phyloP scores from a whole-genome alignment of 2,888 invertebrate genomes.

The Conus canariensis region DNA sequence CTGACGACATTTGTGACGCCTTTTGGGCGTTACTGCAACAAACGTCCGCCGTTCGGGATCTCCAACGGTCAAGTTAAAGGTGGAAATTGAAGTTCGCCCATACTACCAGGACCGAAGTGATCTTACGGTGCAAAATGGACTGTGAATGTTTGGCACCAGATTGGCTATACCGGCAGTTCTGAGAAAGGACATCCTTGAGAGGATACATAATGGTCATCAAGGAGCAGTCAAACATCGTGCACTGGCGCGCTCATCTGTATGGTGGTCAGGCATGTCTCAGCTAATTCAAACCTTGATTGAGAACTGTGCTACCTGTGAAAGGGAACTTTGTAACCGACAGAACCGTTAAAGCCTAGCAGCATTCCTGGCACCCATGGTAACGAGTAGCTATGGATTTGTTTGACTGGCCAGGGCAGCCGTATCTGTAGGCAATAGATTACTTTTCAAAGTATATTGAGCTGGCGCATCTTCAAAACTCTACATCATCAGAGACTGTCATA shows the following conservation, averaged over 20 bases:
- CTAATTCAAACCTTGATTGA: conserved; percentile 48
- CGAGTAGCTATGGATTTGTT: conserved; percentile 51
- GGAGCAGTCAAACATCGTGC: conserved; percentile 54
- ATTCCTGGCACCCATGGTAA: conserved; percentile 56
- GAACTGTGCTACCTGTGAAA: conserved; percentile 51
- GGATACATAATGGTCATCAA: conserved; percentile 9
- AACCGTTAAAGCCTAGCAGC: conserved; percentile 50
- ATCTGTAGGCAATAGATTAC: conserved; percentile 57
- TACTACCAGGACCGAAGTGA: not conserved
- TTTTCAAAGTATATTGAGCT: conserved; percentile 55
- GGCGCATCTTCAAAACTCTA: conserved; percentile 41
- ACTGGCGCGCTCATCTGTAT: conserved; percentile 53
- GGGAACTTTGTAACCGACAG: conserved; percentile 44
- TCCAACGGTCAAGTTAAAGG: not conserved
- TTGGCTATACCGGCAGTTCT: not conserved
- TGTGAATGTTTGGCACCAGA: conserved; percentile 6
- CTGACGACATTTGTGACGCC: too few species aligned
- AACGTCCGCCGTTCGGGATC: too few species aligned
- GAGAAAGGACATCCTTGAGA: conserved; percentile 9
- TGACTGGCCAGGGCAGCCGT: conserved; percentile 50
- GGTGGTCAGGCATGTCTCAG: conserved; percentile 53
- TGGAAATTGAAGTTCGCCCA: not conserved
- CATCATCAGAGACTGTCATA: conserved; percentile 45
- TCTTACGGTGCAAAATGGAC: not conserved
- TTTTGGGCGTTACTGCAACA: too few species aligned